Evolutionary conservation across 1,140 invertebrate genomes (phyloP), one percentile per base, ranked within the genome.

Genomic region (Drosophila takahashii): DNA sequence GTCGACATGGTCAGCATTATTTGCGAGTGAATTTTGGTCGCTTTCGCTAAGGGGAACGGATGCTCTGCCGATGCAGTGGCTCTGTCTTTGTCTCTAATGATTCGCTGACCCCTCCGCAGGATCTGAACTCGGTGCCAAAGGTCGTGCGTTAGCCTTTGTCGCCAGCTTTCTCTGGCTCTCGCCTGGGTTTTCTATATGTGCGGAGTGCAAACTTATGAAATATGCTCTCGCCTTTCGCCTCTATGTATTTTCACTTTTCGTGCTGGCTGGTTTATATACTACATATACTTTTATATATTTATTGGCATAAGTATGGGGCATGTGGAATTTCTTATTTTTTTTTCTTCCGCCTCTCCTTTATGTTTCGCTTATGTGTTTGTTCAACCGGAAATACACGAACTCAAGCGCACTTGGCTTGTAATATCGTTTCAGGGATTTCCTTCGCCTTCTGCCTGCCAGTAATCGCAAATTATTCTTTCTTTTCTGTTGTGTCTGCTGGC

Each of bases 1-100:
- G 91, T 92, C 81, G 91, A 92, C 91, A 92, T 92, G 73, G 90
- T 84, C 91, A 92, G 77, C 91, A 92, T 92, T 77, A 90, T 92
- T 91, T 87, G 85, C 51, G 81, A 91, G 65, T 91, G 85, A 91
- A 91, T 91, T 83, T 91, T 91, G 84, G 59, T 75, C 47, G 60
- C 53, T 77, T 7, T 26, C 16, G 34, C 4, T 4, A n/a, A n/a
- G 3, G 39, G 39, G 9, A 9, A 32, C 6, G 34, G 22, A 22
- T 22, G 22, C 22, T 22, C 22, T 22, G 22, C 22, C 22, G 48
- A 51, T 51, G 48, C 48, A 34, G 48, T 29, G 8, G 47, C 22
- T 27, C 11, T 7, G 22, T n/a, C 45, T 41, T 62, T 77, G 67
- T 59, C 29, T 59, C 79, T 89, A 79, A 89, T 79, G 79, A 73